Percentiles rank a stretch among this genome's conserved stretches.
phyloP scores from a whole-genome alignment of 1,140 invertebrate species.

The Zaprionus davidi region DNA sequence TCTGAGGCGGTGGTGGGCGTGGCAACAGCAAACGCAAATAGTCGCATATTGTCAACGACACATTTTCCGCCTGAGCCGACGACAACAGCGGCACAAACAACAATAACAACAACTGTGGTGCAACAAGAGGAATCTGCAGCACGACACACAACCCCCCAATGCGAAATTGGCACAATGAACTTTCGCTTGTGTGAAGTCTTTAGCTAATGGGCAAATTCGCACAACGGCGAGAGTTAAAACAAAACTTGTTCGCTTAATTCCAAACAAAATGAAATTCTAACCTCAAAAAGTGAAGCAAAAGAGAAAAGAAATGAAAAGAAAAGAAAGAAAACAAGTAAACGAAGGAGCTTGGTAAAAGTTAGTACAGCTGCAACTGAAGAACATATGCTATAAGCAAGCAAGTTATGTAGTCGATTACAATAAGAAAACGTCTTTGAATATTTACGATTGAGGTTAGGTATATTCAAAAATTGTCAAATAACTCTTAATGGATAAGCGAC shows the following conservation, averaged over 20 bases:
- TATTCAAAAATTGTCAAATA: too few relatives aligned
- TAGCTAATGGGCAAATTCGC: constrained; percentile 47
- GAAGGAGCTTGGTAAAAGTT: neutral
- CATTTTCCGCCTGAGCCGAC: constrained; percentile 52
- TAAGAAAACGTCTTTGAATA: too few relatives aligned
- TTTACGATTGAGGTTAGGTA: too few relatives aligned
- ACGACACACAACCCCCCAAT: constrained; percentile 5
- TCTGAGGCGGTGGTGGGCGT: constrained; percentile 35
- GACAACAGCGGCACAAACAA: constrained; percentile 17
- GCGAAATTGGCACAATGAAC: constrained; percentile 74
- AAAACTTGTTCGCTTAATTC: neutral
- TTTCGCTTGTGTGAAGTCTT: constrained; percentile 46
- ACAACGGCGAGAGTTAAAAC: constrained; percentile 28
- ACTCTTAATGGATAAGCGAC: too few relatives aligned
- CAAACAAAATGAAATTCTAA: constrained; percentile 2
- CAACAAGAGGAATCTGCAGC: constrained; percentile 40
- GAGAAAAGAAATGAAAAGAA: neutral
- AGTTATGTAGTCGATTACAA: too few relatives aligned
- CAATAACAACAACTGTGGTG: constrained; percentile 18
- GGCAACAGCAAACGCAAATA: constrained; percentile 34
- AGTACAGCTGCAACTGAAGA: neutral
- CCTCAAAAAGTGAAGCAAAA: neutral
- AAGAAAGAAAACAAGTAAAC: neutral
- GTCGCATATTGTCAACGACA: constrained; percentile 66
- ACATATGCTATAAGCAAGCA: neutral